Conservation (phyloP, 2,888 invertebrate species). For the Invenusta paracnida region DNA sequence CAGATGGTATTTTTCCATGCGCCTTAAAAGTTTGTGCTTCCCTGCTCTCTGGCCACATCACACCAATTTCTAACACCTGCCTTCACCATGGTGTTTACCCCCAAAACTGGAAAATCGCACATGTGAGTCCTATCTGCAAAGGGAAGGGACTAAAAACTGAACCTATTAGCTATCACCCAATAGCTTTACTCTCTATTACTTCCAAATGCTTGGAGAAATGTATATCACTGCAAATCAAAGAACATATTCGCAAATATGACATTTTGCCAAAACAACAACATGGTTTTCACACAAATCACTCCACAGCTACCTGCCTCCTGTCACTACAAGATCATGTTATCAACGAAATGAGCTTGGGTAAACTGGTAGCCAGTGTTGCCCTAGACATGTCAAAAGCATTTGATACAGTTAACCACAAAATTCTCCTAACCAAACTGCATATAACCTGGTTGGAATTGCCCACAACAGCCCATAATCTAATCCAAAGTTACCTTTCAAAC, state of each 20-base stretch:
- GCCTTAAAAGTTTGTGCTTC: background rate
- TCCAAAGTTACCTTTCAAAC: too few species aligned
- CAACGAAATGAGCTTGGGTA: too few species aligned
- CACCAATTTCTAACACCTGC: background rate
- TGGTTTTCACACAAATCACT: too few species aligned
- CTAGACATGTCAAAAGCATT: too few species aligned
- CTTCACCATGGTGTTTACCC: background rate
- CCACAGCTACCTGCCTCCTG: too few species aligned
- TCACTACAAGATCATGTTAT: too few species aligned
- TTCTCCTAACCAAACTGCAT: too few species aligned
- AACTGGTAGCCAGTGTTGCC: too few species aligned
- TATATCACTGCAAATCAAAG: background rate
- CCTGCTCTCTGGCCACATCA: background rate
- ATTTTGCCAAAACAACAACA: background rate
- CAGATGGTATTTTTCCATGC: background rate
- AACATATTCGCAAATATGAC: background rate
- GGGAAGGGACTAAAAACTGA: background rate
- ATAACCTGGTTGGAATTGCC: too few species aligned
- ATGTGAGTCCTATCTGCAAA: background rate
- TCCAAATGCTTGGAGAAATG: background rate
- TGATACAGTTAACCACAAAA: too few species aligned
- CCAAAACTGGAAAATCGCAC: background rate
- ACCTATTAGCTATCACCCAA: background rate
- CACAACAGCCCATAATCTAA: too few species aligned
- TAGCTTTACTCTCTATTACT: background rate